phyloP scores from a whole-genome alignment of 2,797 vertebrate genomes.

The Arrhamphus sclerolepis region DNA sequence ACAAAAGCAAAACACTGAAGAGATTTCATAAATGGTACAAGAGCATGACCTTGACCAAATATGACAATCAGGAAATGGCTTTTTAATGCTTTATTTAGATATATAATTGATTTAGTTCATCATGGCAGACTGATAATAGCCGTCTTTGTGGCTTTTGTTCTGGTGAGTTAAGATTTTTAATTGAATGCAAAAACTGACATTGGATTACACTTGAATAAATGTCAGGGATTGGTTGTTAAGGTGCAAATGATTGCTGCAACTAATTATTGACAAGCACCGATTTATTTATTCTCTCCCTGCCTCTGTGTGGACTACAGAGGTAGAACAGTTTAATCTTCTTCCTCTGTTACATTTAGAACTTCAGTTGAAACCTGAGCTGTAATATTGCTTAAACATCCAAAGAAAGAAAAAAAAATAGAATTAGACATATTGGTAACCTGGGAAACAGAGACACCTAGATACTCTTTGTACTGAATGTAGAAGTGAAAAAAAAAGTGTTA shows the following conservation, averaged over 20 bases:
- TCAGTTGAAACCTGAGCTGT: not conserved
- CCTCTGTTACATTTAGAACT: too few species aligned
- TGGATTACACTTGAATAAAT: not conserved
- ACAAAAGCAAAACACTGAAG: too few species aligned
- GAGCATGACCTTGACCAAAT: not conserved
- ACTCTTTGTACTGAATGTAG: not conserved
- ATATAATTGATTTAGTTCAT: not conserved
- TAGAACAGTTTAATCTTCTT: too few species aligned
- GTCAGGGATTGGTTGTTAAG: not conserved
- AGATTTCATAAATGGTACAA: not conserved
- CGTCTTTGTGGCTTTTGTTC: not conserved
- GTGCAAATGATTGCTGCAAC: not conserved
- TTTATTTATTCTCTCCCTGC: too few species aligned
- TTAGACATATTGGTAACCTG: not conserved
- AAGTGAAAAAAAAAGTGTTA: not conserved
- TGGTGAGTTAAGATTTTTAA: not conserved
- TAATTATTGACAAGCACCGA: too few species aligned
- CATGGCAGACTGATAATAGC: conserved; percentile 1
- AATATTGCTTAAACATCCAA: not conserved
- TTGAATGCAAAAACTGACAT: not conserved
- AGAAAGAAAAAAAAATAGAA: not conserved
- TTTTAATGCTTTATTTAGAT: not conserved
- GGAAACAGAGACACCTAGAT: not conserved
- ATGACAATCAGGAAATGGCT: not conserved
- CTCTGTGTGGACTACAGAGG: too few species aligned